Evolutionary conservation across 2,888 invertebrate species (phyloP), one percentile per base, ranked within the genome.

Genomic region (Sinohyriopsis cumingii): DNA sequence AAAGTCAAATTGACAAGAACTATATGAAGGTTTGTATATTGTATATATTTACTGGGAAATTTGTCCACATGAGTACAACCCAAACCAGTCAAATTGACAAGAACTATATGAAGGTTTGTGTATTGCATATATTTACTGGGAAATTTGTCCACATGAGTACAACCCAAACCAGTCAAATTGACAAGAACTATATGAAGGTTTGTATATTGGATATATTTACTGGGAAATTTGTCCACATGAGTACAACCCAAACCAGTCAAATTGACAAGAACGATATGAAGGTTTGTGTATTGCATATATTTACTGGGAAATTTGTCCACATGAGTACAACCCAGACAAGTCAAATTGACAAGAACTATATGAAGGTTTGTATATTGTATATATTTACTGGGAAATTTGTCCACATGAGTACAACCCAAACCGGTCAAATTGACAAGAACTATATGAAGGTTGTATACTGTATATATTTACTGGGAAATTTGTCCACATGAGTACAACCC

Each of bases 111-210:
- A 85, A 87, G 85, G 89, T 89, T 76, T 76, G 82, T 73, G n/a
- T 22, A 9, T 24, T 45, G 67, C 90, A 90, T 75, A 77, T 85
- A 28, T 89, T 89, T 75, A 88, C 89, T 5, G 80, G 83, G 9
- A 90, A 90, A 77, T 90, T 78, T 82, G 84, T 90, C 55, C 90
- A 90, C 72, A 89, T 89, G 83, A 90, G 89, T 72, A 90, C 90
- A 45, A 89, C 89, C 20, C 88, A 90, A 73, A 90, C 90, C 28
- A 87, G 89, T 63, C 83, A 87, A 70, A 83, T 86, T 59, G 90
- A 90, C 82, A 88, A 89, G 73, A 90, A 89, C 79, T 90, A 90
- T 71, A 89, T 90, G 89, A 85, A 87, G 85, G 89, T 89, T 76
- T 76, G 82, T 73, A 19, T 22, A 9, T 24, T 45, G 83, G 6